phyloP scores from a whole-genome alignment of 2,797 vertebrate genomes.

The Fundulus diaphanus region DNA sequence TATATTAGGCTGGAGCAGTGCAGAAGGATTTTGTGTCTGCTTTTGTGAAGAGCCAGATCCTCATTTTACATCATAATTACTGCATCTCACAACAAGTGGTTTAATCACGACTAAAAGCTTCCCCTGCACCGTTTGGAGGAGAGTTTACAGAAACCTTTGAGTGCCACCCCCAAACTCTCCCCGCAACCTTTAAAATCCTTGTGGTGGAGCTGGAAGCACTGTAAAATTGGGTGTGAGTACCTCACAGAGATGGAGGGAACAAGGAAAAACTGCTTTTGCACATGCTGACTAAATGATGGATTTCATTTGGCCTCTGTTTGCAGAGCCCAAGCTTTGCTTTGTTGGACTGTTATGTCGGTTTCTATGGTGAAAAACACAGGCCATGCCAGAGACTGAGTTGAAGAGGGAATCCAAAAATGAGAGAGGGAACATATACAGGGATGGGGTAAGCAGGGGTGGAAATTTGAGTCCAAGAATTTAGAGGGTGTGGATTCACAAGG shows the following conservation, averaged over 20 bases:
- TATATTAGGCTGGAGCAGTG: conserved; percentile 5
- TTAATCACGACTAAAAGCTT: not conserved
- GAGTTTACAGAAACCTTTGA: not conserved
- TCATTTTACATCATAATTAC: conserved; percentile 4
- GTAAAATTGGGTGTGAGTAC: conserved; percentile 55
- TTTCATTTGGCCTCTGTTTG: conserved; percentile 84
- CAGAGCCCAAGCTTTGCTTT: conserved; percentile 81
- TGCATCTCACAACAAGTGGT: not conserved
- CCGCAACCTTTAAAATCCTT: not conserved
- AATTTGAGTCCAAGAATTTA: conserved; percentile 80
- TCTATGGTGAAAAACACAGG: conserved; percentile 90
- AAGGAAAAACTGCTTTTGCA: conserved; percentile 40
- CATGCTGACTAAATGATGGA: conserved; percentile 73
- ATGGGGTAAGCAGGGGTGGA: conserved; percentile 57
- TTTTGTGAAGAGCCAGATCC: not conserved
- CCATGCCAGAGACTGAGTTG: conserved; percentile 82
- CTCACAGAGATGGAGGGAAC: conserved; percentile 25
- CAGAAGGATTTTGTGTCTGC: conserved; percentile 2
- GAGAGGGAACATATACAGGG: conserved; percentile 58
- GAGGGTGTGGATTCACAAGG: conserved; percentile 75
- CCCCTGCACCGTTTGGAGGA: not conserved
- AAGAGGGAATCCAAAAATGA: conserved; percentile 55
- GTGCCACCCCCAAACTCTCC: conserved; percentile 17
- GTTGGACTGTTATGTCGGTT: conserved; percentile 92
- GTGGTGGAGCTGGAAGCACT: conserved; percentile 44